These are phyloP conservation scores for Pyrrhosoma nymphula DNA, from an alignment of 2,888 invertebrate species.

Conservation along the genomic window DNA sequence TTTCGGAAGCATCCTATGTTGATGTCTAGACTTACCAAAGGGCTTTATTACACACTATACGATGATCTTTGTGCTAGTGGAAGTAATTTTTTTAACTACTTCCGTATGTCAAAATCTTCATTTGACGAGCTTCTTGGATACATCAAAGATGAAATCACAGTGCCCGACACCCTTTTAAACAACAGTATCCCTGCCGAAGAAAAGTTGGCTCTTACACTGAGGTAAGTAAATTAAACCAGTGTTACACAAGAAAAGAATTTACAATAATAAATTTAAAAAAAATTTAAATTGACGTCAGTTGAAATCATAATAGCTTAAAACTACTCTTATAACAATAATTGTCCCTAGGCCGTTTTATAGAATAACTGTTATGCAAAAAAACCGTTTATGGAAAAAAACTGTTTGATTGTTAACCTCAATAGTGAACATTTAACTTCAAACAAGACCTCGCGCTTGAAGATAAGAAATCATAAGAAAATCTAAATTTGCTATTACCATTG, in stretches of 20 bases:
- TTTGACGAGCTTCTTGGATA: background rate
- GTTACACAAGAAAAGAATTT: background rate
- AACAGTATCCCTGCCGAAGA: background rate
- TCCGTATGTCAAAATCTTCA: background rate
- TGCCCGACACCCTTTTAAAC: conserved; percentile 1
- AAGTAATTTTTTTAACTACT: background rate
- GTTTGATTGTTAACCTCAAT: too few species aligned
- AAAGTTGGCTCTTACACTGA: background rate
- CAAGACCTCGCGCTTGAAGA: background rate
- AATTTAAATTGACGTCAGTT: too few species aligned
- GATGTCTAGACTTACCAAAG: background rate
- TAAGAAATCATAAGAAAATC: background rate
- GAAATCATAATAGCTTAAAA: too few species aligned
- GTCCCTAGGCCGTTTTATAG: too few species aligned
- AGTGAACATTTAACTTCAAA: too few species aligned
- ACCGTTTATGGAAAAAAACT: too few species aligned
- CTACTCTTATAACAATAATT: too few species aligned
- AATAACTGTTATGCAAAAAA: too few species aligned
- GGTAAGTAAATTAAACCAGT: background rate
- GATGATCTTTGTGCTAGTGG: background rate
- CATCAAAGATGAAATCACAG: background rate
- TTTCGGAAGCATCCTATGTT: background rate
- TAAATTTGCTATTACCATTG: background rate
- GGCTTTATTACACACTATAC: background rate
- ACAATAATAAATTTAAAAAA: too few species aligned